phyloP scores from a whole-genome alignment of 2,113 vertebrate genomes.

The Zosterops japonicus region DNA sequence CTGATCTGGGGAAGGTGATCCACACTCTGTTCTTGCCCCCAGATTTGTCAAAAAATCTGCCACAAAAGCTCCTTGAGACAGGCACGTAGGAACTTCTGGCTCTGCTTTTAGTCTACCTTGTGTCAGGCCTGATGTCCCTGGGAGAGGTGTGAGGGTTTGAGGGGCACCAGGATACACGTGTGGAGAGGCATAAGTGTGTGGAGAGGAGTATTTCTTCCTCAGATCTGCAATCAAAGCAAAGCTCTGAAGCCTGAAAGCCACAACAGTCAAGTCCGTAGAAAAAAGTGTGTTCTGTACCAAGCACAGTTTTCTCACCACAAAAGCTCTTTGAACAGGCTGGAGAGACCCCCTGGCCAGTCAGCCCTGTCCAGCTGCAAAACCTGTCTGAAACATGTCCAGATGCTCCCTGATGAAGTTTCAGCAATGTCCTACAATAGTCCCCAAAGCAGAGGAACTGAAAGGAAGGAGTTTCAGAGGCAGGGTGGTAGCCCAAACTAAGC shows the following conservation, averaged over 20 bases:
- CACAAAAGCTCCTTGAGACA: background rate
- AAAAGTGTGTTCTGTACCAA: background rate
- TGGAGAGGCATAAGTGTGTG: fast-evolving
- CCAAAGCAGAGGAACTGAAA: background rate
- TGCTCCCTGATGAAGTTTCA: background rate
- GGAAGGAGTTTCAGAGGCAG: background rate
- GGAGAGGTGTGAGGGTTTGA: background rate
- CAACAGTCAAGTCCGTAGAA: background rate
- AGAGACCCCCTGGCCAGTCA: background rate
- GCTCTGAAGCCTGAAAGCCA: background rate
- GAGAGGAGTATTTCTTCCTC: background rate
- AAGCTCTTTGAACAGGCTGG: background rate
- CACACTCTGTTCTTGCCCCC: background rate
- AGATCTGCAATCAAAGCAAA: background rate
- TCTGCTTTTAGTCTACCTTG: background rate
- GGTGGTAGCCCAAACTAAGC: conserved; percentile 27
- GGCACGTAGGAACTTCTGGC: background rate
- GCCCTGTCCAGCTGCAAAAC: background rate
- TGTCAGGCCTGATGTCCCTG: background rate
- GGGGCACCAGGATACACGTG: background rate
- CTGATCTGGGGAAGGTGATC: background rate
- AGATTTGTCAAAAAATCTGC: background rate
- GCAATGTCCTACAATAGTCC: background rate
- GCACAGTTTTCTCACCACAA: background rate
- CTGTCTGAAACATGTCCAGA: fast-evolving